Evolutionary conservation across 2,888 invertebrate genomes (phyloP), one percentile per base, ranked within the genome.

Genomic region (Octodonta nipae): DNA sequence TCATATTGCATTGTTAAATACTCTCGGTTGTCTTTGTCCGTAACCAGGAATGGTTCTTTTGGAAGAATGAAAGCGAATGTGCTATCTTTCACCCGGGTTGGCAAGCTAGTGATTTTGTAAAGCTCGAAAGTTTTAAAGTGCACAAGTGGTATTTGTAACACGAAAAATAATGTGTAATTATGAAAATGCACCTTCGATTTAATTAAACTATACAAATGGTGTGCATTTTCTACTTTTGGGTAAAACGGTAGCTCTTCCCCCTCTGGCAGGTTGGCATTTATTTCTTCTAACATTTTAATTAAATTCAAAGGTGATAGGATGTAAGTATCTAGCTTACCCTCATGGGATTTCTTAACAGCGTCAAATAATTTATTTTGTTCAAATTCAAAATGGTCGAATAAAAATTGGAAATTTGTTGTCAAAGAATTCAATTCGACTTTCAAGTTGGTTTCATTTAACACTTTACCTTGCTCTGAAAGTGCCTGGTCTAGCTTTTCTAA

Each of bases 41-140:
- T 29, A 2, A 36, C 12, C 13, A 36, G 12, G 10, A 30, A 30
- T 2, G 36, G 30, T 27, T 30, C 22, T 27, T 33, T 30, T 4
- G 36, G 36, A 11, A 36, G 24, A 25, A 36, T 31, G 24, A 36
- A 36, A 0, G 30, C 25, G 14, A 36, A 36, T 13, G 11, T 33
- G 7, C 22, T 25, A 5, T 28, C 13, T 2, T 13, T 16, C 5
- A 33, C 13, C 7, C 28, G 3, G 5, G 28, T 10, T 6, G 36
- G 36, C 8, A 36, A 11, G 16, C 33, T 36, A 4, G 36, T 33
- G 15, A 36, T 30, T 28, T 36, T 36, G 24, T 33, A 26, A 12
- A 36, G 10, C 10, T 27, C 15, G 16, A 36, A 36, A 6, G 26
- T 33, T 13, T 33, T 30, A 17, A 15, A 15, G 11, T 33, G 15